Evolutionary conservation across 2,888 invertebrate species (phyloP).

Genomic region (Caenorhabditis panamensis): DNA sequence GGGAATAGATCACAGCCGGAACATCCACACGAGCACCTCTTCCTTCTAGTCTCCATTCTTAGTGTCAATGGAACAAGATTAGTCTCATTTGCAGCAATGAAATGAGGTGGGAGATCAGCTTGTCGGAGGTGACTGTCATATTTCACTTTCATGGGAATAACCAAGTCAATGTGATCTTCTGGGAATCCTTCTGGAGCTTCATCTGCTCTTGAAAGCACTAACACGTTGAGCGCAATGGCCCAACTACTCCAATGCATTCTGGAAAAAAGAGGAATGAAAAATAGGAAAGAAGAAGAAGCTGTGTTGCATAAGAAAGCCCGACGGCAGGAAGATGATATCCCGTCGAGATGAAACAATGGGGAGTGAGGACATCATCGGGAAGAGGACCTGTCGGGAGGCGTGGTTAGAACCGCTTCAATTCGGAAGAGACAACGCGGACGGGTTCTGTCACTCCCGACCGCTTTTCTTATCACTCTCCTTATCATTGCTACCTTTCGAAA

Average conservation of each 20-base stretch:
- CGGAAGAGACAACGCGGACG: conserved; percentile 11
- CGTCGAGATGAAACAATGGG: conserved; percentile 16
- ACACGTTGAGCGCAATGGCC: conserved; percentile 49
- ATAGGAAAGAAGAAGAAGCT: too few species aligned
- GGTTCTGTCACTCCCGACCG: conserved; percentile 11
- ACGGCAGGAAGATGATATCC: background rate
- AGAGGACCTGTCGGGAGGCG: conserved; percentile 17
- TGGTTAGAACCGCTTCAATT: conserved; percentile 10
- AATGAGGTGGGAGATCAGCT: conserved; percentile 68
- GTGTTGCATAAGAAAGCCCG: conserved; percentile 4
- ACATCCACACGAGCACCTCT: conserved; percentile 77
- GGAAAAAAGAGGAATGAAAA: conserved; percentile 6
- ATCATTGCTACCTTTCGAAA: background rate
- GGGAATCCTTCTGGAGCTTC: conserved; percentile 55
- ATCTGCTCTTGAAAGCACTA: conserved; percentile 16
- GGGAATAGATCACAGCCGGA: conserved; percentile 77
- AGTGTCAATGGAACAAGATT: conserved; percentile 63
- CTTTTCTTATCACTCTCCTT: conserved; percentile 8
- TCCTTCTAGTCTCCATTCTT: conserved; percentile 59
- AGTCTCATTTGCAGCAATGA: conserved; percentile 65
- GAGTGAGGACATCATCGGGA: background rate
- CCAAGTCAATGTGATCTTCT: conserved; percentile 58
- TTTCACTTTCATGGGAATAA: conserved; percentile 65
- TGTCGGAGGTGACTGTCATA: conserved; percentile 68
- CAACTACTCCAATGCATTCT: conserved; percentile 57